These are phyloP conservation scores for Urocynchramus pylzowi DNA, from an alignment of 2,113 vertebrate genomes.

Conservation along the genomic window DNA sequence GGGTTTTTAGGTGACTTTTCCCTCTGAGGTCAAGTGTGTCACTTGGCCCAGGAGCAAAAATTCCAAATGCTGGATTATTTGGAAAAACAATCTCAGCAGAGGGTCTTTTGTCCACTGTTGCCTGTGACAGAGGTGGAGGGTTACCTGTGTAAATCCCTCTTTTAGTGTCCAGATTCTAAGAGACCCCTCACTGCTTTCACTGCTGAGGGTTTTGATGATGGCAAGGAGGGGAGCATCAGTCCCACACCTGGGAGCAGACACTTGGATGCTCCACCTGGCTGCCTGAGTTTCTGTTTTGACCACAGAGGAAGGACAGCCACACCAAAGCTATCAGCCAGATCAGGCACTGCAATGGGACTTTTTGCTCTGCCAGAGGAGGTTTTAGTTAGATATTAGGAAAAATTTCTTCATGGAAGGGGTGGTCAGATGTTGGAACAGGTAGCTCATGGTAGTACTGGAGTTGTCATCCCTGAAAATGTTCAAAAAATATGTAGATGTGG, in stretches of 20 bases:
- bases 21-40: accelerated
- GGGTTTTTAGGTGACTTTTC: not conserved
- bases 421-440: not conserved
- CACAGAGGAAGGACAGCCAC: not conserved
- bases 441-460: not conserved
- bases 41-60: not conserved
- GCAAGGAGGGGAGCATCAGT: not conserved
- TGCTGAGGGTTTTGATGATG: not conserved
- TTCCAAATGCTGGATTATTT: not conserved
- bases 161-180: not conserved
- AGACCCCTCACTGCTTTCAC: not conserved
- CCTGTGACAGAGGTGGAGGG: not conserved
- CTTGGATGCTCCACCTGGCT: not conserved
- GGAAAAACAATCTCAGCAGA: not conserved
- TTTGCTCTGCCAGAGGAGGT: not conserved
- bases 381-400: not conserved
- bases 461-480: not conserved
- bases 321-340: not conserved
- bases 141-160: not conserved
- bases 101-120: not conserved
- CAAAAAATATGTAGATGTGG: not conserved
- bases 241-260: not conserved
- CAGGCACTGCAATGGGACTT: not conserved
- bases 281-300: not conserved
- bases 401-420: not conserved